These are phyloP conservation scores for Gobius niger DNA, from an alignment of 2,113 vertebrate species.

Conservation along the genomic window DNA sequence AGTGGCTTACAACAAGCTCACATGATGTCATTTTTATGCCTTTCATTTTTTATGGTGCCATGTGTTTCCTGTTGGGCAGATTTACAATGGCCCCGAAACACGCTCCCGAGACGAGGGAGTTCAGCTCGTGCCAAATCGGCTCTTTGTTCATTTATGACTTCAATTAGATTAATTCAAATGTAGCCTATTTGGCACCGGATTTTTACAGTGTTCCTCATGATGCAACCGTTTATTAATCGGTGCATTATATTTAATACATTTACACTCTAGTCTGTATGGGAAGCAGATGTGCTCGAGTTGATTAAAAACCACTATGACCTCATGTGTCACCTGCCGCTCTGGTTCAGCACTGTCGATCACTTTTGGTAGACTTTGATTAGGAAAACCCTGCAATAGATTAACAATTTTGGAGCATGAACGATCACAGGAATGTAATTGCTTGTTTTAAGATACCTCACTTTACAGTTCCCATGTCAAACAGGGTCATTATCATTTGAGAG, in stretches of 20 bases:
- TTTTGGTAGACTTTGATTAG: too few relatives aligned
- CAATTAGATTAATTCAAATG: constrained; percentile 1
- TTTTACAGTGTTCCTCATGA: constrained; percentile 8
- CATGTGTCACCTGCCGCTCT: too few relatives aligned
- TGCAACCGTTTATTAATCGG: not conserved
- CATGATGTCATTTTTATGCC: not conserved
- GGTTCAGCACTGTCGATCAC: too few relatives aligned
- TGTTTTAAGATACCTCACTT: too few relatives aligned
- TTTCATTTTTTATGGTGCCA: not conserved
- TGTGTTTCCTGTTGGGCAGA: not conserved
- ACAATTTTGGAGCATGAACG: too few relatives aligned
- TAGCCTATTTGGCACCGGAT: not conserved
- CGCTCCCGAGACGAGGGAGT: not conserved
- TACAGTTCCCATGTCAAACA: too few relatives aligned
- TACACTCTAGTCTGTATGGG: not conserved
- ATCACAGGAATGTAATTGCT: too few relatives aligned
- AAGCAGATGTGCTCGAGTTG: not conserved
- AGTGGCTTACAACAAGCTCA: not conserved
- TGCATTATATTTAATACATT: not conserved
- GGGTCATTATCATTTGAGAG: too few relatives aligned
- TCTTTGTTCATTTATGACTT: constrained; percentile 6
- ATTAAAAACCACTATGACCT: too few relatives aligned
- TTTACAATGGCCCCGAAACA: not conserved
- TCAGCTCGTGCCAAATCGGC: not conserved
- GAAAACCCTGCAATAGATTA: too few relatives aligned